These are phyloP conservation scores for Charadrius vociferus DNA, from an alignment of 2,113 vertebrate genomes.

Conservation along the genomic window DNA sequence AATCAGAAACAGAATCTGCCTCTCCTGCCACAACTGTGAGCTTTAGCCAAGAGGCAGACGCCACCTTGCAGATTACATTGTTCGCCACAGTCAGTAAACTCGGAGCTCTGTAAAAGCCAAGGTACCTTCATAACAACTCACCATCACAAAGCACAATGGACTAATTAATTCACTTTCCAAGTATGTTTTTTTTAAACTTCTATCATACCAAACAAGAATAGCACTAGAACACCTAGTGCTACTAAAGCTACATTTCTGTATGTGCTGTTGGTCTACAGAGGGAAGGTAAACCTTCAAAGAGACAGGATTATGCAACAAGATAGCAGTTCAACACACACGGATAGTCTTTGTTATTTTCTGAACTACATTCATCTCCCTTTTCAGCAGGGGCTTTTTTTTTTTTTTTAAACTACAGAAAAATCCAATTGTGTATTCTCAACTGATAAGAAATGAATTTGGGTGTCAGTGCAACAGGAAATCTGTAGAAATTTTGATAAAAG, in stretches of 20 bases:
- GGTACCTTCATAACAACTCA: neutral
- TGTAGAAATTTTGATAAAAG: constrained; percentile 20
- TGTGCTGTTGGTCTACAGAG: neutral
- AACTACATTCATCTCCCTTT: constrained; percentile 49
- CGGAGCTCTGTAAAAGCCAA: neutral
- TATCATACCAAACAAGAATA: neutral
- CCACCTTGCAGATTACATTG: neutral
- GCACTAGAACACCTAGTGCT: neutral
- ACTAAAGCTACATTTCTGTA: neutral
- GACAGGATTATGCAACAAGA: constrained; percentile 30
- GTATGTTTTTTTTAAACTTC: neutral
- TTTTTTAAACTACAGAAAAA: constrained; percentile 5
- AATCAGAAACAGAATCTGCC: neutral
- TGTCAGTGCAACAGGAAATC: neutral
- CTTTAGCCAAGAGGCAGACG: neutral
- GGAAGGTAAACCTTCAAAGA: constrained; percentile 45
- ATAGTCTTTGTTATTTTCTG: constrained; percentile 49
- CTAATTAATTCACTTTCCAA: neutral
- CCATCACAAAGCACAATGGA: neutral
- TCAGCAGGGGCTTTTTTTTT: neutral
- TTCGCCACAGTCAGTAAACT: neutral
- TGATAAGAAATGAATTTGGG: constrained; percentile 39
- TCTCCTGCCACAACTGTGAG: neutral
- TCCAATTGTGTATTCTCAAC: constrained; percentile 16
- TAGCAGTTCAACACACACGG: constrained; percentile 21